Evolutionary conservation across 2,113 vertebrate species (phyloP), one percentile per base, ranked within the genome.

Genomic region (Turdus rufiventris): DNA sequence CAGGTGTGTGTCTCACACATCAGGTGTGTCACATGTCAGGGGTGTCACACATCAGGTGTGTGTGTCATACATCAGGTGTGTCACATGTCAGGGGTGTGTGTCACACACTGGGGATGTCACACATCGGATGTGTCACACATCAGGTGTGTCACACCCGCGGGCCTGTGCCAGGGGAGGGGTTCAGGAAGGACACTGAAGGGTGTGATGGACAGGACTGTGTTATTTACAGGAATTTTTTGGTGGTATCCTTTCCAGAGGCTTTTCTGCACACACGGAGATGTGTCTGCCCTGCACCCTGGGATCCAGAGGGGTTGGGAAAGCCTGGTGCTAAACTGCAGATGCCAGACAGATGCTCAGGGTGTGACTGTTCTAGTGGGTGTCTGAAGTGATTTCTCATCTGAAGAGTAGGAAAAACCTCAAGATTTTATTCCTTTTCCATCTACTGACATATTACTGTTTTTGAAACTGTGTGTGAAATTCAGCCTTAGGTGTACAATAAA

Each of bases 401-500:
- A 63, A 63, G 47, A 65, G 28, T 1, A 77, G 76, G 12, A 68
- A 48, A 76, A 54, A 67, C 7, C 14, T 50, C 28, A 8, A 25
- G 36, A 20, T 77, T 70, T 83, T 68, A 42, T 47, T 80, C 6
- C 14, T 50, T 76, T 93, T 89, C 79, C 6, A 21, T 36, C 26
- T 58, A 54, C 38, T 70, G 62, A 45, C 13, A 4, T 56, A 26
- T 60, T 72, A 43, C 42, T 17, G 4, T 51, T 85, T 88, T 48
- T 63, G 60, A 88, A 94, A 81, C 43, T 6, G 4, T 54, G n/a
- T 3, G 2, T 2, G 78, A 51, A 63, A 90, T 93, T 89, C 60
- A 88, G 63, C 62, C 78, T 83, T 73, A 85, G 67, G 42, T 90
- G 47, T 66, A 40, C 45, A 58, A 79, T 73, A 58, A 88, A 85